Conservation (phyloP, 2,888 invertebrate species). For the Cerastoderma edule region DNA sequence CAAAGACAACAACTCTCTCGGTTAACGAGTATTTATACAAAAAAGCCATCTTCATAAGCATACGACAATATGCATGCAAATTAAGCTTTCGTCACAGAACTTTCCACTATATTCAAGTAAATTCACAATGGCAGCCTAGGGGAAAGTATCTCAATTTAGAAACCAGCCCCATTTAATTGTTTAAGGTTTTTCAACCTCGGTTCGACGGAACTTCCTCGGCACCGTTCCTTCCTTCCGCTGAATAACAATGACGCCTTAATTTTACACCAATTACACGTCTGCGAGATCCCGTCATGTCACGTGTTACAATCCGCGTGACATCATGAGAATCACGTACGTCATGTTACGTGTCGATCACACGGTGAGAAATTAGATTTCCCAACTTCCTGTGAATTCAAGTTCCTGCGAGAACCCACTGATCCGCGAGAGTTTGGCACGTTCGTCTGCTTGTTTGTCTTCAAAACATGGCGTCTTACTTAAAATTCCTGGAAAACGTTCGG, state of each 20-base stretch:
- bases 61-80: too few relatives aligned
- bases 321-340: constrained; percentile 44
- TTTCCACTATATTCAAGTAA: too few relatives aligned
- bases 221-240: constrained; percentile 14
- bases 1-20: too few relatives aligned
- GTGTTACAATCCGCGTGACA: constrained; percentile 45
- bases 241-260: constrained; percentile 40
- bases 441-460: constrained; percentile 9
- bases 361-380: constrained; percentile 35
- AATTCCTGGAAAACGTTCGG: too few relatives aligned
- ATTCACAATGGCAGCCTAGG: too few relatives aligned
- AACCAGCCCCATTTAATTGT: too few relatives aligned
- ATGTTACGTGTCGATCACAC: constrained; percentile 54
- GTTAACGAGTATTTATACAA: too few relatives aligned
- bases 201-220: constrained; percentile 1
- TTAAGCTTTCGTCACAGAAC: too few relatives aligned
- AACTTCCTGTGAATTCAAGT: constrained; percentile 32
- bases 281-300: constrained; percentile 36
- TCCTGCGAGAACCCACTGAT: constrained; percentile 11
- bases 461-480: constrained; percentile 19
- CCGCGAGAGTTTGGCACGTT: constrained; percentile 18
- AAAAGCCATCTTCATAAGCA: too few relatives aligned
- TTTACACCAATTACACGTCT: constrained; percentile 46
- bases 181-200: not conserved
- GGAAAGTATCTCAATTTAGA: too few relatives aligned